These are phyloP conservation scores for Gallinago nigripennis DNA, from an alignment of 2,797 vertebrate genomes.

Conservation along the genomic window DNA sequence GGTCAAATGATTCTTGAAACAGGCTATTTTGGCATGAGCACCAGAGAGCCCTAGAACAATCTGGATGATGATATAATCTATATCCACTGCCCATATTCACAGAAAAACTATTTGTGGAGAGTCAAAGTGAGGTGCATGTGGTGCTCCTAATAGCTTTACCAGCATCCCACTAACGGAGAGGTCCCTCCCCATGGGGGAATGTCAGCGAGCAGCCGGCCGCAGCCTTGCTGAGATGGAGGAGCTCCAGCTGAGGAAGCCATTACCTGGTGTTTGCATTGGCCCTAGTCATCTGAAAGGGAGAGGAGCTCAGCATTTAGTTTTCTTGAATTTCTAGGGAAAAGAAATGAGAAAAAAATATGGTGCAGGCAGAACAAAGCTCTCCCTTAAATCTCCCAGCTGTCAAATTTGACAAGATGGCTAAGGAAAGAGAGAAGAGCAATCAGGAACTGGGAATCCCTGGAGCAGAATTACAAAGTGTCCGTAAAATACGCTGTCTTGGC, in stretches of 20 bases:
- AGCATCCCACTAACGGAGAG: rapidly evolving
- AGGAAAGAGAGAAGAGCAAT: not conserved
- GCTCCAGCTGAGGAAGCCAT: not conserved
- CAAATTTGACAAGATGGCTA: not conserved
- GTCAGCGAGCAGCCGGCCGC: not conserved
- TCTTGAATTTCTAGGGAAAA: not conserved
- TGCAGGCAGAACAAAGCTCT: not conserved
- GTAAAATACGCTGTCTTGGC: not conserved
- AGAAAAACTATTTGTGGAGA: not conserved
- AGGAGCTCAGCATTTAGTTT: not conserved
- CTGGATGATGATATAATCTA: not conserved
- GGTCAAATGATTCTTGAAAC: not conserved
- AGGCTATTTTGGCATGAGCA: not conserved
- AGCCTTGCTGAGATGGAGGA: not conserved
- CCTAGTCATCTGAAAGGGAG: not conserved
- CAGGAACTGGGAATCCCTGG: not conserved
- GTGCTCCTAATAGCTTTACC: not conserved
- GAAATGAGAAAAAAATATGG: not conserved
- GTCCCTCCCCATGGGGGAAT: rapidly evolving
- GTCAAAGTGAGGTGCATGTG: not conserved
- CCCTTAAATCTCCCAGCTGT: not conserved
- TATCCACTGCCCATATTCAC: not conserved
- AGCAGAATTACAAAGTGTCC: not conserved
- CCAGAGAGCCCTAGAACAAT: not conserved
- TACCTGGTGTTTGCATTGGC: not conserved